Evolutionary conservation across 2,888 invertebrate genomes (phyloP).

Genomic region (Blomia tropicalis): DNA sequence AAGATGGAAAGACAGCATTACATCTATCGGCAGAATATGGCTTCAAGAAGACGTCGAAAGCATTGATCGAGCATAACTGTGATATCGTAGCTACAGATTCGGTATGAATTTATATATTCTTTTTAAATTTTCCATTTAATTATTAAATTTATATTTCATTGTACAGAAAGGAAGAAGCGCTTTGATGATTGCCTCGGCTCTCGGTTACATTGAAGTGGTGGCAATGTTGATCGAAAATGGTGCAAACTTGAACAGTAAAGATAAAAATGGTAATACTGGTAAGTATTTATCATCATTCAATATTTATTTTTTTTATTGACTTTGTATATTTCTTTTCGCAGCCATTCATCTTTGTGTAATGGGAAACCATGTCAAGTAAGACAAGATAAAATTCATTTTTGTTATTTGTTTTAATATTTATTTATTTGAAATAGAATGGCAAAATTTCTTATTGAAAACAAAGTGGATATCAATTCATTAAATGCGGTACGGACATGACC

Average conservation of each 20-base stretch:
- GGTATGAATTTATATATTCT: constrained; percentile 24
- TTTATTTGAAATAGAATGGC: constrained; percentile 34
- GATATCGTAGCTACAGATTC: constrained; percentile 30
- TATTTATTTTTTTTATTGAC: background rate
- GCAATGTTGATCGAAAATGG: constrained; percentile 34
- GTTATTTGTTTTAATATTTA: background rate
- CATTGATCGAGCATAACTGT: constrained; percentile 32
- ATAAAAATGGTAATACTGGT: constrained; percentile 29
- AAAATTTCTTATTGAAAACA: constrained; percentile 50
- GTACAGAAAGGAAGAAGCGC: constrained; percentile 36
- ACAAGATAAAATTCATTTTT: background rate
- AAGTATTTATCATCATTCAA: background rate
- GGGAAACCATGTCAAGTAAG: constrained; percentile 53
- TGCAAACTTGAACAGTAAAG: constrained; percentile 30
- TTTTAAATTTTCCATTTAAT: background rate
- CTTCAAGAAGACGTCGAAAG: constrained; percentile 32
- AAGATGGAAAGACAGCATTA: constrained; percentile 32
- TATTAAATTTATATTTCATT: background rate
- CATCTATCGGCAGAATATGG: constrained; percentile 34
- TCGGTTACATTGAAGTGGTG: constrained; percentile 34
- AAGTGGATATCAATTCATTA: constrained; percentile 53
- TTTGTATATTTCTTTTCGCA: background rate
- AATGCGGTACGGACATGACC: constrained; percentile 45
- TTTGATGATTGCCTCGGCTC: constrained; percentile 34
- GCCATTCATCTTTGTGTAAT: constrained; percentile 69